A percentile compares a stretch with the other conserved stretches of the same genome.
These are phyloP conservation scores for Phasia obesa DNA, from an alignment of 2,888 invertebrate genomes.

Conservation along the genomic window DNA sequence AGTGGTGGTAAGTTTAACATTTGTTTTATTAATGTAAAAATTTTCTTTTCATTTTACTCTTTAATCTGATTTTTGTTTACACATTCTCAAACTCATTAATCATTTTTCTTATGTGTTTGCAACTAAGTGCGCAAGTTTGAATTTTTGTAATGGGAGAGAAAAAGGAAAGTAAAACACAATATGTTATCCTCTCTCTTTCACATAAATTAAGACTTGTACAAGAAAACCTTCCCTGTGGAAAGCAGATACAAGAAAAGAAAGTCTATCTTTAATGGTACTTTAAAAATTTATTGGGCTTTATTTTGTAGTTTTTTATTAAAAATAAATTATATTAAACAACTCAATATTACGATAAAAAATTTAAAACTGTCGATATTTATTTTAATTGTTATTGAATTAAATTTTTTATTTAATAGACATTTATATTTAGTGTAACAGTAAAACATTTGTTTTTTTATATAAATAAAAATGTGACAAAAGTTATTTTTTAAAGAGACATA, in stretches of 20 bases:
- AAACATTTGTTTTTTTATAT: conserved; percentile 7
- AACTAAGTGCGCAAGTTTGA: too few species aligned
- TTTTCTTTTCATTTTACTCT: conserved; percentile 8
- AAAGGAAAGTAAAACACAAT: conserved; percentile 26
- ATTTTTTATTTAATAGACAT: not conserved
- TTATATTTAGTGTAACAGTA: conserved; percentile 16
- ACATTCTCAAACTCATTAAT: conserved; percentile 27
- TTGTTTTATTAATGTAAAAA: conserved; percentile 17
- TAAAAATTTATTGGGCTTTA: conserved; percentile 31
- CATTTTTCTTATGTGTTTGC: conserved; percentile 29
- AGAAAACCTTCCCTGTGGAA: too few species aligned
- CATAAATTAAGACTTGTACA: too few species aligned
- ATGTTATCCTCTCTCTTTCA: too few species aligned
- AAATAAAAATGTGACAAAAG: conserved; percentile 15
- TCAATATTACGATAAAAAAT: conserved; percentile 28
- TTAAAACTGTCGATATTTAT: conserved; percentile 12
- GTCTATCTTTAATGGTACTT: not conserved
- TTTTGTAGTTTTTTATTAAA: not conserved
- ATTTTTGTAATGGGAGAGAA: too few species aligned
- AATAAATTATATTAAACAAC: too few species aligned
- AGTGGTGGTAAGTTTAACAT: conserved; percentile 71
- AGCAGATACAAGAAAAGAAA: not conserved
- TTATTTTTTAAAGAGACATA: conserved; percentile 8
- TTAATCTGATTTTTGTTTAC: conserved; percentile 21
- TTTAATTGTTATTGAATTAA: not conserved